Base-by-base conservation (phyloP, 2,113 vertebrate genomes). In the Maccullochella peelii region DNA sequence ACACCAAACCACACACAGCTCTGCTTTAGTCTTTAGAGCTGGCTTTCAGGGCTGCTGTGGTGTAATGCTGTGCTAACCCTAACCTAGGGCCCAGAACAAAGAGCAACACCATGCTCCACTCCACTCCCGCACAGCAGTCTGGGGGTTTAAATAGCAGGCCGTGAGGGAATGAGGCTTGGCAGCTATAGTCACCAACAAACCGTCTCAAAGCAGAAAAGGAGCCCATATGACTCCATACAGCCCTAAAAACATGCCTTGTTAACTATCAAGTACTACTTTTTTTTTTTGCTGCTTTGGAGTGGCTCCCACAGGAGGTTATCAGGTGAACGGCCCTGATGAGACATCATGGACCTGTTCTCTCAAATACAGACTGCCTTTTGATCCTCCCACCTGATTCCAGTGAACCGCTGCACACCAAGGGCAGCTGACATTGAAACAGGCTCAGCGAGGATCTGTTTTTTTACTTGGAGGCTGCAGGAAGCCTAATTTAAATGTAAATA, bases 1-100 rank as follows among this genome's bases (percentile, higher is more conserved):
- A 94, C 92, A 94, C 87, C 87, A 90, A 92, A 92, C 93, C 92
- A 75, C 94, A 90, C 81, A 76, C 87, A 59, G 85, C 85, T 93
- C 92, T 88, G 92, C 91, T 92, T 88, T 90, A 84, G 90, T 90
- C 89, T 88, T 90, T 18, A 88, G 85, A 88, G 74, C 55, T 78
- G 61, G 73, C 85, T 83, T 84, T 87, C 77, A 61, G 80, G 58
- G 75, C 84, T 66, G 77, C 83, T 78, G 83, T 78, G 86, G 83
- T 77, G 80, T 82, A 80, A 89, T 47, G 86, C 88, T 88, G 83
- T 67, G 78, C 92, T 90, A 88, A 89, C 87, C 50, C 83, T 73
- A 84, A 90, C 86, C 79, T 88, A 89, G 58, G 50, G 74, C 84
- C 67, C 86, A 86, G 87, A 93, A 94, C 82, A 91, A 92, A 91